Evolutionary conservation across 1,140 invertebrate genomes (phyloP).

Genomic region (Ips nitidus): DNA sequence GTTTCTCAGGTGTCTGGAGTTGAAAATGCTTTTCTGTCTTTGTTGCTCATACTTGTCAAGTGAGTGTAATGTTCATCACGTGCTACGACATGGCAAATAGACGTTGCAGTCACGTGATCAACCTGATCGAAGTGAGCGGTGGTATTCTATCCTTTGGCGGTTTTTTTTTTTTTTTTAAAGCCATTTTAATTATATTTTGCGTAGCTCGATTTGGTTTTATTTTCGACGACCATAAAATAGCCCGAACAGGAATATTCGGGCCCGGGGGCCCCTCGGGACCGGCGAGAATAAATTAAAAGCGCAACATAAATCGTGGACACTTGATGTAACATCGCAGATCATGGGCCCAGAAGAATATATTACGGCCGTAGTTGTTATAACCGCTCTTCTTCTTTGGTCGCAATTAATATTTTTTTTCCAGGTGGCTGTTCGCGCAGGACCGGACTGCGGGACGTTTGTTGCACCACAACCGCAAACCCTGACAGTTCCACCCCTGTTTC

Average conservation of each 20-base stretch:
- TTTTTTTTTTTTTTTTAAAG: not conserved
- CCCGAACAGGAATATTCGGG: constrained; percentile 34
- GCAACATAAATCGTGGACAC: constrained; percentile 36
- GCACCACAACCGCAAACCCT: not conserved
- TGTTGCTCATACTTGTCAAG: no score
- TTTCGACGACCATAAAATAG: constrained; percentile 30
- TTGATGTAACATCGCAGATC: constrained; percentile 37
- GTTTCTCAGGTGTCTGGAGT: no score
- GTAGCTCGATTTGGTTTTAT: constrained; percentile 26
- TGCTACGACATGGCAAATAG: no score
- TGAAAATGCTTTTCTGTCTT: no score
- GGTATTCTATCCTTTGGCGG: no score
- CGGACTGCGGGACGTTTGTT: constrained; percentile 5
- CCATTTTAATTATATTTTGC: constrained; percentile 35
- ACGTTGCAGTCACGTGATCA: no score
- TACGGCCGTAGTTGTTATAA: constrained; percentile 32
- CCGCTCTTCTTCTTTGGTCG: constrained; percentile 34
- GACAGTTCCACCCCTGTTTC: not conserved
- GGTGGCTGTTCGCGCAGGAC: constrained; percentile 17
- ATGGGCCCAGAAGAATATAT: constrained; percentile 33
- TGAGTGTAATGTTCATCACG: no score
- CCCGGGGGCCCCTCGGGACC: constrained; percentile 24
- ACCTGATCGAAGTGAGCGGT: no score
- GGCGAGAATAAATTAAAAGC: constrained; percentile 36
- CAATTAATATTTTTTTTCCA: constrained; percentile 37